Conservation (phyloP, 2,113 vertebrate species). For the Gobius niger region DNA sequence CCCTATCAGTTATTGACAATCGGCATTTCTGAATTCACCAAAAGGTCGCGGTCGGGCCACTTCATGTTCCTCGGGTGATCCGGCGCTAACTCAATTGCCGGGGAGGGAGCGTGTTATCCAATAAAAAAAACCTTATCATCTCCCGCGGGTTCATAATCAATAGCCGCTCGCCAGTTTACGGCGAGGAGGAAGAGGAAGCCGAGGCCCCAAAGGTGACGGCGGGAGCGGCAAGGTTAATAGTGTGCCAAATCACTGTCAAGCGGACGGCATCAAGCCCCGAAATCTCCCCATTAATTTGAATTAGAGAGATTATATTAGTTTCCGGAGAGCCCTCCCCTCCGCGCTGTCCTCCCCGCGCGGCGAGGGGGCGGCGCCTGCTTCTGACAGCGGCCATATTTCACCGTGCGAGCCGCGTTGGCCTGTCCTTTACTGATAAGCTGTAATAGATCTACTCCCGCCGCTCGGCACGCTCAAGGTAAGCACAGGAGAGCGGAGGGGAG, state of each 20-base stretch:
- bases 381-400: slow-evolving; percentile 96
- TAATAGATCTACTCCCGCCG: slow-evolving; percentile 88
- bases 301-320: slow-evolving; percentile 49
- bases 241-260: slow-evolving; percentile 51
- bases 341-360: slow-evolving; percentile 35
- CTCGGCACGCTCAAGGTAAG: slow-evolving; percentile 79
- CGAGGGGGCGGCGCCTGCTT: slow-evolving; percentile 46
- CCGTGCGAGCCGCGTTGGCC: slow-evolving; percentile 66
- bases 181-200: slow-evolving; percentile 10
- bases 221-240: slow-evolving; percentile 64
- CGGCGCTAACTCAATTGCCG: slow-evolving; percentile 50
- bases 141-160: slow-evolving; percentile 50
- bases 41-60: slow-evolving; percentile 13
- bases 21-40: neutral
- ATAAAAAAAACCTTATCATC: slow-evolving; percentile 53
- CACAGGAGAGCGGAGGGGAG: slow-evolving; percentile 25
- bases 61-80: slow-evolving; percentile 33
- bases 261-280: slow-evolving; percentile 67
- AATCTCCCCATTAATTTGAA: slow-evolving; percentile 73
- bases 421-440: slow-evolving; percentile 90
- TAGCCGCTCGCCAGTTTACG: slow-evolving; percentile 35
- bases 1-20: neutral
- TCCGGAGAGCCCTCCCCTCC: slow-evolving; percentile 22
- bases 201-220: slow-evolving; percentile 28
- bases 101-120: slow-evolving; percentile 42